phyloP scores from a whole-genome alignment of 2,888 invertebrate genomes.

The Deilephila porcellus region DNA sequence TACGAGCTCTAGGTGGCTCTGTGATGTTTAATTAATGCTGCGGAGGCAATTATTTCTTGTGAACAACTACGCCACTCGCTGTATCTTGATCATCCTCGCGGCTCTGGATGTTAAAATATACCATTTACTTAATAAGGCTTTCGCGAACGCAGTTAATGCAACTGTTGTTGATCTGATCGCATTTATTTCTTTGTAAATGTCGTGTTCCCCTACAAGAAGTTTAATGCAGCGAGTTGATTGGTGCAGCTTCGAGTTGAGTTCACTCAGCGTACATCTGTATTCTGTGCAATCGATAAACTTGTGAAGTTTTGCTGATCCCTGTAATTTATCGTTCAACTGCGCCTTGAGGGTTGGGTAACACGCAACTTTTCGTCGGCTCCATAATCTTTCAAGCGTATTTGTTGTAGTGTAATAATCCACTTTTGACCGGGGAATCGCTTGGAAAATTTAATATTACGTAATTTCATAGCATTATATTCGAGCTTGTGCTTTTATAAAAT shows the following conservation, averaged over 20 bases:
- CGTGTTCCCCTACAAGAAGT: background rate
- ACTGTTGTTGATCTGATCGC: slow-evolving; percentile 13
- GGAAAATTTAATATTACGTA: slow-evolving; percentile 29
- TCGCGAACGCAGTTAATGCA: background rate
- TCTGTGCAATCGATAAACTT: slow-evolving; percentile 24
- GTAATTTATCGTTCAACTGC: slow-evolving; percentile 22
- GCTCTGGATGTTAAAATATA: background rate
- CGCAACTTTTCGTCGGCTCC: slow-evolving; percentile 27
- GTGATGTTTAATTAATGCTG: slow-evolving; percentile 1
- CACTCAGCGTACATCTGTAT: slow-evolving; percentile 18
- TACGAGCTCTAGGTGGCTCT: background rate
- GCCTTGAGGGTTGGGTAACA: slow-evolving; percentile 24
- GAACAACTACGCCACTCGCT: background rate
- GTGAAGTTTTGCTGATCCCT: slow-evolving; percentile 21
- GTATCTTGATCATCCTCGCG: background rate
- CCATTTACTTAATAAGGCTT: slow-evolving; percentile 12
- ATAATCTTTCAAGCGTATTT: slow-evolving; percentile 15
- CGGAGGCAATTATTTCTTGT: background rate
- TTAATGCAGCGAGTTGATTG: slow-evolving; percentile 11
- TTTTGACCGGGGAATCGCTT: slow-evolving; percentile 23
- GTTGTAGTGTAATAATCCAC: slow-evolving; percentile 20
- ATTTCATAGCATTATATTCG: slow-evolving; percentile 23
- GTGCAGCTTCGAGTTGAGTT: slow-evolving; percentile 1
- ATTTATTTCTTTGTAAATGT: background rate
- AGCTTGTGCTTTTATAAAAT: slow-evolving; percentile 23